Evolutionary conservation across 2,797 vertebrate genomes (phyloP).

Genomic region (Gouania willdenowi): DNA sequence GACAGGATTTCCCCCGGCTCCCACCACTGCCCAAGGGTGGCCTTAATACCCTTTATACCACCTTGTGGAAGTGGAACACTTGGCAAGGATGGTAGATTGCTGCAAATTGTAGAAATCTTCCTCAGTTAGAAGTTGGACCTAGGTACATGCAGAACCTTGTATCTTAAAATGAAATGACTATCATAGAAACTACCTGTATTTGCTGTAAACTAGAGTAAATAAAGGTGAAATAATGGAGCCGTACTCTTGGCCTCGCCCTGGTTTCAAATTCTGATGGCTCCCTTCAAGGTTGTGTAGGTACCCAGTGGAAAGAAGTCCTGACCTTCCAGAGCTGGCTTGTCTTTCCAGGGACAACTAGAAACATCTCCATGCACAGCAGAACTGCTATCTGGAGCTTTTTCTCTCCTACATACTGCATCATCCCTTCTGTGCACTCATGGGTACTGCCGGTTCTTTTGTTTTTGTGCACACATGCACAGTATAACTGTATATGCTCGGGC

Average conservation of each 20-base stretch:
- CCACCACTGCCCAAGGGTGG: constrained; percentile 23
- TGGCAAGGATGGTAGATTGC: constrained; percentile 1
- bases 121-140: no score
- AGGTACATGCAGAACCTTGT: no score
- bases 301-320: constrained; percentile 29
- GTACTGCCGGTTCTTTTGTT: constrained; percentile 23
- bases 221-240: background rate
- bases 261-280: constrained; percentile 14
- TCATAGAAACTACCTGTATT: no score
- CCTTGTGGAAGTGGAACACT: constrained; percentile 28
- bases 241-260: constrained; percentile 11
- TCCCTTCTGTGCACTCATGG: constrained; percentile 21
- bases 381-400: constrained; percentile 49
- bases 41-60: constrained; percentile 34
- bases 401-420: constrained; percentile 22
- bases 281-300: constrained; percentile 3
- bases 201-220: no score
- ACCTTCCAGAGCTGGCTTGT: constrained; percentile 47
- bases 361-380: constrained; percentile 41
- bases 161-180: background rate
- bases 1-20: constrained; percentile 50
- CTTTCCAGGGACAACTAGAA: constrained; percentile 35
- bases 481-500: no score
- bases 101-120: background rate
- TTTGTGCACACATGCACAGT: constrained; percentile 9